Base-by-base conservation (phyloP, 2,113 vertebrate species). In the Scatophagus argus region DNA sequence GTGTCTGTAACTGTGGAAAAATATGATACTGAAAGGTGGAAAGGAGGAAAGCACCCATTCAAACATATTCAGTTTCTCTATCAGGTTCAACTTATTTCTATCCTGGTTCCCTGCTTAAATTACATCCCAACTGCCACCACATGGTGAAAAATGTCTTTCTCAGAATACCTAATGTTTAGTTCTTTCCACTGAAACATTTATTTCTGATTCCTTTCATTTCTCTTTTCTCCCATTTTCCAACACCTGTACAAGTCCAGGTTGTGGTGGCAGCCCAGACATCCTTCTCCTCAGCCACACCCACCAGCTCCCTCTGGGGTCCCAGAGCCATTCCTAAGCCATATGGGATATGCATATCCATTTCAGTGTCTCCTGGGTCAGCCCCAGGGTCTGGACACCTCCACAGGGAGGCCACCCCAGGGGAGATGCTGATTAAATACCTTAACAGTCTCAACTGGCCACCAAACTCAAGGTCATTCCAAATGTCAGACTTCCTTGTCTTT, bases 311-410 rank as follows among this genome's bases (percentile, higher is more conserved):
- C 47, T 69, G n/a, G 19, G 54, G 54, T 46, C 52, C 54, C 69
- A 3, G 7, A 78, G 60, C 73, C 60, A 84, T 59, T 74, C 41
- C 36, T 32, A 77, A 43, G 36, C 65, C 82, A 90, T 75, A 79
- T 62, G 86, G 84, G 73, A 79, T 52, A 76, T 31, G 27, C 44
- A 83, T n/a, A 79, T 76, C 46, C 46, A 58, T 74, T 71, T 77
- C n/a, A n/a, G 31, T 19, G 39, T 70, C 55, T 81, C 64, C 54
- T 62, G 63, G 58, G 60, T 81, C 73, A 60, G 41, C 72, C 51
- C 51, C 32, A 25, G 32, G 64, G 56, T 56, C 55, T 77, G 65
- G 36, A 73, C 44, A 81, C n/a, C 67, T 76, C 74, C 72, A 70
- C 52, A 74, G 31, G 55, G 54, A 85, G 29, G 61, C 38, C 64